These are phyloP conservation scores for Trypoxylus dichotomus DNA, from an alignment of 1,140 invertebrate genomes.

Conservation along the genomic window DNA sequence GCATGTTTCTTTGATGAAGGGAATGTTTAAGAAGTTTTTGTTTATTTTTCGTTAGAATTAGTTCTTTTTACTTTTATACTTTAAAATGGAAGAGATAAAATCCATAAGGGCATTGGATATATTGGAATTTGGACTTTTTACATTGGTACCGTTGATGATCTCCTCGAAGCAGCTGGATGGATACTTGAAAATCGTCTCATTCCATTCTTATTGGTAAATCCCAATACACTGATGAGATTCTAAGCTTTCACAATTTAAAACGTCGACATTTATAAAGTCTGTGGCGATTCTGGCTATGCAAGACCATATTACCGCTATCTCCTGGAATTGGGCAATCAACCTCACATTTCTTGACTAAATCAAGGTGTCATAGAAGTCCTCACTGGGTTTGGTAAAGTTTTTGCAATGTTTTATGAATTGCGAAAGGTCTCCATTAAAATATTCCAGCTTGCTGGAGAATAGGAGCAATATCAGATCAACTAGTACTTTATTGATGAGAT, in stretches of 20 bases:
- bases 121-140: background rate
- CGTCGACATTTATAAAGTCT: conserved; percentile 36
- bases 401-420: background rate
- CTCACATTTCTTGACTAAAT: conserved; percentile 42
- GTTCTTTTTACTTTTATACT: background rate
- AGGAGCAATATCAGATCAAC: conserved; percentile 43
- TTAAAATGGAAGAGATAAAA: conserved; percentile 43
- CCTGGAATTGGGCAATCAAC: conserved; percentile 34
- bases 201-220: conserved; percentile 46
- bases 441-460: background rate
- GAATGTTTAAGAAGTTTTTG: too few relatives aligned
- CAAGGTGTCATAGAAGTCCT: conserved; percentile 41
- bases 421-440: background rate
- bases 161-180: conserved; percentile 29
- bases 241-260: conserved; percentile 41
- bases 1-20: too few relatives aligned
- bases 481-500: conserved; percentile 33
- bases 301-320: conserved; percentile 34
- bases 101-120: conserved; percentile 43
- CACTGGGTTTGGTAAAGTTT: background rate
- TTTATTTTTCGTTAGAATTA: too few relatives aligned
- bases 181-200: conserved; percentile 32
- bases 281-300: conserved; percentile 38
- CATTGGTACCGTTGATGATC: conserved; percentile 26
- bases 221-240: conserved; percentile 46